A percentile compares a stretch with the other conserved stretches of the same genome.
Conservation (phyloP, 2,113 vertebrate genomes). For the Irena cyanogastra region DNA sequence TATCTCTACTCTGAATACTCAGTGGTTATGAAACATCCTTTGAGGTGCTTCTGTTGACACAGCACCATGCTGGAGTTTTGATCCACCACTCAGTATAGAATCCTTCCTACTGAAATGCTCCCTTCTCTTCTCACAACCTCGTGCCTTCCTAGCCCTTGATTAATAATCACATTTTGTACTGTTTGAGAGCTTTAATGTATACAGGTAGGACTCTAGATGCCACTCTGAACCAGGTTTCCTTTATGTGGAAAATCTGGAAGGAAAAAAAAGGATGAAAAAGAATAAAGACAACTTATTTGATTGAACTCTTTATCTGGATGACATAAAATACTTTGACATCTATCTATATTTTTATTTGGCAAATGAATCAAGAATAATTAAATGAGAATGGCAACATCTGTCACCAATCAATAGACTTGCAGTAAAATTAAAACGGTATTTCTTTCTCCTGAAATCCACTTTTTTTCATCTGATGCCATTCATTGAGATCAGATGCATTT, state of each 20-base stretch:
- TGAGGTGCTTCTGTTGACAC: neutral
- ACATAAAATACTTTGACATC: constrained; percentile 70
- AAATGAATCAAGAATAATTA: constrained; percentile 75
- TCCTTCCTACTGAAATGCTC: neutral
- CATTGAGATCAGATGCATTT: constrained; percentile 78
- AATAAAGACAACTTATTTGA: constrained; percentile 55
- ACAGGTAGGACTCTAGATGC: neutral
- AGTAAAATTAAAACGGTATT: constrained; percentile 68
- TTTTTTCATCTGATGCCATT: constrained; percentile 66
- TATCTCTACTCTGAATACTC: neutral
- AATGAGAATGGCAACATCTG: constrained; percentile 75
- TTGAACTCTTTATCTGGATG: constrained; percentile 59
- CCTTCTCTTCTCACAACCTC: neutral
- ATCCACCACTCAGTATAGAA: neutral
- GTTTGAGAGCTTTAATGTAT: neutral
- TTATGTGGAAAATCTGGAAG: neutral
- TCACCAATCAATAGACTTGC: constrained; percentile 64
- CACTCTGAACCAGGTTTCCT: neutral
- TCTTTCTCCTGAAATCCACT: constrained; percentile 61
- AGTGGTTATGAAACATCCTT: neutral
- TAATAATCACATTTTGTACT: neutral
- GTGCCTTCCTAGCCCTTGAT: neutral
- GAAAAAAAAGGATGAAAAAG: neutral
- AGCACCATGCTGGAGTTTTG: accelerated
- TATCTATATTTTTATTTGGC: constrained; percentile 69